Base-by-base conservation (phyloP, 2,888 invertebrate genomes). In the Pristionchus maxplancki region DNA sequence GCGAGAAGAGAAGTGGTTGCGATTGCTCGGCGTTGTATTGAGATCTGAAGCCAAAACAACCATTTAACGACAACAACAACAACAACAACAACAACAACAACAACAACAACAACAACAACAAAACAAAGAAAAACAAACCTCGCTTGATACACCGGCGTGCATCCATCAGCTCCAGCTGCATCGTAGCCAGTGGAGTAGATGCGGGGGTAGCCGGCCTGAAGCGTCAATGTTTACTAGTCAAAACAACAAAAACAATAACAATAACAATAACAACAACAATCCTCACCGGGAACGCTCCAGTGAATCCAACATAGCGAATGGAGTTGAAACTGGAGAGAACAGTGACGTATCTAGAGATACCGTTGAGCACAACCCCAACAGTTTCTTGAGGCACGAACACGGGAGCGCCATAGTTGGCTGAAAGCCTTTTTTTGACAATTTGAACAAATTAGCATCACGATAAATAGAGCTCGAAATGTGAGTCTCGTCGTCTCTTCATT, bases 21-120 rank as follows among this genome's bases (percentile, higher is more conserved):
- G 78, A 78, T 20, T 78, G 78, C 8, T 78, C 78, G 44, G 44
- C 78, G 13, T 78, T 40, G 44, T 78, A 78, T 78, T 78, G 78
- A 8, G 78, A 78, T 28, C 78, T 78, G 74, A 8, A 34, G 15
- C n/a, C n/a, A n/a, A n/a, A n/a, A n/a, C n/a, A n/a, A n/a, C n/a
- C n/a, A n/a, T n/a, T n/a, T n/a, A n/a, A n/a, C n/a, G n/a, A n/a
- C n/a, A n/a, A n/a, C n/a, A n/a, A n/a, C n/a, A n/a, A n/a, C n/a
- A n/a, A n/a, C n/a, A n/a, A n/a, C n/a, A n/a, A n/a, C n/a, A n/a
- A n/a, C n/a, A n/a, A n/a, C n/a, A n/a, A n/a, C n/a, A n/a, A n/a
- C n/a, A n/a, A n/a, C n/a, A n/a, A n/a, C n/a, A n/a, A n/a, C n/a
- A n/a, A n/a, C n/a, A n/a, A 40, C 24, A 34, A 4, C 31, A 8